phyloP scores from a whole-genome alignment of 2,888 invertebrate species.

The Synergus itoensis region DNA sequence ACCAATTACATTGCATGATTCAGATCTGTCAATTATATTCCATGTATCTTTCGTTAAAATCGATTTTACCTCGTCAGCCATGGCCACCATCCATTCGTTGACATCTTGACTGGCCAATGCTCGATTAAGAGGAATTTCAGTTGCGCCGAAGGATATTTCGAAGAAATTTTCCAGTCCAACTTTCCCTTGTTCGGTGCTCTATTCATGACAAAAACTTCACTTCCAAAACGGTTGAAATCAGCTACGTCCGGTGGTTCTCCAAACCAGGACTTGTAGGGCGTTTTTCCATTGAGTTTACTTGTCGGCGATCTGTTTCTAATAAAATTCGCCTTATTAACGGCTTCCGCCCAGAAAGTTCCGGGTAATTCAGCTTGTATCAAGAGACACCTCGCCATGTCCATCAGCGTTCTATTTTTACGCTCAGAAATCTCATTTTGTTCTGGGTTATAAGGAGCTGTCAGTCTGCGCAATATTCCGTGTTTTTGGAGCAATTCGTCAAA shows the following conservation, averaged over 20 bases:
- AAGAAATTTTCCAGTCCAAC: conserved; percentile 1
- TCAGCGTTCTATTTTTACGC: conserved; percentile 31
- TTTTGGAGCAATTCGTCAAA: conserved; percentile 50
- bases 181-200: conserved; percentile 21
- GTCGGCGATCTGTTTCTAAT: conserved; percentile 59
- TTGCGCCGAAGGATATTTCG: not conserved
- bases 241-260: conserved; percentile 48
- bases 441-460: conserved; percentile 56
- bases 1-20: conserved; percentile 37
- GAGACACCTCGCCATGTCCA: conserved; percentile 58
- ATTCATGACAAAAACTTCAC: conserved; percentile 35
- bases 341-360: conserved; percentile 52
- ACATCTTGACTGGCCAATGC: conserved; percentile 13
- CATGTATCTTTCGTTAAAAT: conserved; percentile 43
- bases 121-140: conserved; percentile 15
- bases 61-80: conserved; percentile 33
- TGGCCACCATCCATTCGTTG: conserved; percentile 34
- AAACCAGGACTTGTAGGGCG: conserved; percentile 52
- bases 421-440: conserved; percentile 59
- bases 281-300: conserved; percentile 43
- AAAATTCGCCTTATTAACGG: conserved; percentile 58
- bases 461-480: conserved; percentile 56
- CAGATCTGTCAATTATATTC: conserved; percentile 31
- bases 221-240: conserved; percentile 36
- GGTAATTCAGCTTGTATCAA: conserved; percentile 54